These are phyloP conservation scores for Pampusana beccarii DNA, from an alignment of 2,113 vertebrate genomes.

Conservation along the genomic window DNA sequence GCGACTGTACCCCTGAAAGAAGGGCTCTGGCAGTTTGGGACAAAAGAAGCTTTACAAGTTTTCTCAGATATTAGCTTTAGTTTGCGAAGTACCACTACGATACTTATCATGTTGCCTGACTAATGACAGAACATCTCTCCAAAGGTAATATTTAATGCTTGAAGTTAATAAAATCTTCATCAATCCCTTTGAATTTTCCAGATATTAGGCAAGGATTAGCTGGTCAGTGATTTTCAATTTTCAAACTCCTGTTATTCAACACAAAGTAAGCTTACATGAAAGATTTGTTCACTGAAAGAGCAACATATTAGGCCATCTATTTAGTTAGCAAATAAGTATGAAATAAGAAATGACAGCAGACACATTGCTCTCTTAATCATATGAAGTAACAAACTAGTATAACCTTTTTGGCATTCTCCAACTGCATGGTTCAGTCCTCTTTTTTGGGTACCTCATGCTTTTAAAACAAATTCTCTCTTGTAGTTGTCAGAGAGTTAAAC, in stretches of 20 bases:
- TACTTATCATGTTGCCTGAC: neutral
- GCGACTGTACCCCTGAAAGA: neutral
- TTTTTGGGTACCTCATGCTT: no score
- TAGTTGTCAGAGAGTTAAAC: no score
- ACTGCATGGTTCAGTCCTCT: no score
- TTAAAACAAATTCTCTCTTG: no score
- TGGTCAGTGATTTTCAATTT: neutral
- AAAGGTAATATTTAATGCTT: neutral
- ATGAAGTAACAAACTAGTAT: neutral
- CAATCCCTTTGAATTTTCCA: neutral
- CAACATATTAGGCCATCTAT: neutral
- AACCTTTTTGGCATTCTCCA: neutral
- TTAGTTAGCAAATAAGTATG: neutral
- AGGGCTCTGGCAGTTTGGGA: neutral
- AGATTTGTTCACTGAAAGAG: neutral
- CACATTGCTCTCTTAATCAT: neutral
- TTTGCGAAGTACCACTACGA: neutral
- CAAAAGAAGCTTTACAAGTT: neutral
- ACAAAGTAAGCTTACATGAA: neutral
- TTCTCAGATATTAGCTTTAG: neutral
- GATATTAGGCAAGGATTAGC: neutral
- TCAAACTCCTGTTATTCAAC: neutral
- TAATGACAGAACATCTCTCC: neutral
- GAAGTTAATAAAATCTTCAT: neutral
- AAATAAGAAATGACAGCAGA: neutral